A percentile compares a stretch with the other conserved stretches of the same genome.
phyloP scores from a whole-genome alignment of 2,113 vertebrate species.

The Hemichromis elongatus region DNA sequence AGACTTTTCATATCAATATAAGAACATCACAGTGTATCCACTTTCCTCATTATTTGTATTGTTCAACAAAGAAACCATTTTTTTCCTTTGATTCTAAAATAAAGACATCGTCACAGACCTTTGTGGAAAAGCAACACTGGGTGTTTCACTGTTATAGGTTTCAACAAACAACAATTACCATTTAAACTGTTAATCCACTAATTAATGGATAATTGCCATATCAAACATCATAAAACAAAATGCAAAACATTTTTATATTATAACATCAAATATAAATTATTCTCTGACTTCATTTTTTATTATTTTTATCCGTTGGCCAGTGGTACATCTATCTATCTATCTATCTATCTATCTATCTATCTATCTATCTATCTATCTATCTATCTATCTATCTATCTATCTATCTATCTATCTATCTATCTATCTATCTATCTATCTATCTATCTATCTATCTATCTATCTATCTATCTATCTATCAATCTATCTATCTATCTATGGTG shows the following conservation, averaged over 20 bases:
- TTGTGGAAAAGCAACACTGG: background rate
- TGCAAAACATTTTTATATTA: background rate
- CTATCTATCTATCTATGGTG: too few relatives aligned
- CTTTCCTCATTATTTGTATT: background rate
- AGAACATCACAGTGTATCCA: background rate
- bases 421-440: too few relatives aligned
- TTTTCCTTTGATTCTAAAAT: background rate
- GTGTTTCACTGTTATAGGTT: background rate
- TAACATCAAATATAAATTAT: background rate
- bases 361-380: too few relatives aligned
- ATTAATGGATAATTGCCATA: background rate
- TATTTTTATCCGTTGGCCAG: too few relatives aligned
- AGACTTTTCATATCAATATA: background rate
- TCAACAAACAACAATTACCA: background rate
- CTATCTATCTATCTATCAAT: too few relatives aligned
- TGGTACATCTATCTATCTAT: too few relatives aligned
- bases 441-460: too few relatives aligned
- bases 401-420: too few relatives aligned
- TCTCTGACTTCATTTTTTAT: too few relatives aligned
- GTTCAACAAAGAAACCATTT: fast-evolving
- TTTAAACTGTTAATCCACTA: background rate
- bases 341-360: too few relatives aligned
- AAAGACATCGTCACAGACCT: background rate
- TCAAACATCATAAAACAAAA: background rate
- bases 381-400: too few relatives aligned